phyloP scores from a whole-genome alignment of 2,113 vertebrate species.

The Oenanthe melanoleuca region DNA sequence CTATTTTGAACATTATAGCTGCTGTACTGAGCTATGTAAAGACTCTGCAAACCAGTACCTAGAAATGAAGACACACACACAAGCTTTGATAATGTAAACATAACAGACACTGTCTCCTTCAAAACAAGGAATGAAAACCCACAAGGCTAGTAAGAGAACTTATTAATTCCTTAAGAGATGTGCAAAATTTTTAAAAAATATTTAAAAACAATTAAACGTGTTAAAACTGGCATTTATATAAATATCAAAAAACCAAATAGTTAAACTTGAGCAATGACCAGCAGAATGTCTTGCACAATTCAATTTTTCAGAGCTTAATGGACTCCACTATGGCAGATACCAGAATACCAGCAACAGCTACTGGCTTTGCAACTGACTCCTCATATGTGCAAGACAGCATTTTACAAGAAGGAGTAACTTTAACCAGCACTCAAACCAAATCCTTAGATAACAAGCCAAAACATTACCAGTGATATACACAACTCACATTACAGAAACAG shows the following conservation, averaged over 20 bases:
- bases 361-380: constrained; percentile 49
- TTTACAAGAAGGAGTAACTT: constrained; percentile 64
- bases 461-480: constrained; percentile 41
- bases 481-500: constrained; percentile 56
- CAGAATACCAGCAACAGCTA: constrained; percentile 41
- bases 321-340: constrained; percentile 48
- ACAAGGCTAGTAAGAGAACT: constrained; percentile 66
- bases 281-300: constrained; percentile 49
- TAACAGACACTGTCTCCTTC: constrained; percentile 75
- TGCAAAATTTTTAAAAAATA: constrained; percentile 73
- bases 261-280: constrained; percentile 60
- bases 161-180: constrained; percentile 70
- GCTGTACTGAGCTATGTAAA: constrained; percentile 77
- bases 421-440: constrained; percentile 60
- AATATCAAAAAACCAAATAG: constrained; percentile 71
- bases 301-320: constrained; percentile 34
- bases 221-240: constrained; percentile 77
- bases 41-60: constrained; percentile 77
- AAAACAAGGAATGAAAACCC: constrained; percentile 70
- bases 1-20: constrained; percentile 69
- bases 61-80: constrained; percentile 72
- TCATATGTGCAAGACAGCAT: constrained; percentile 11
- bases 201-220: constrained; percentile 71
- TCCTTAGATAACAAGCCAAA: constrained; percentile 55
- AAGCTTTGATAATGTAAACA: constrained; percentile 74